These are phyloP conservation scores for Gastrophryne carolinensis DNA, from an alignment of 2,797 vertebrate species.

Conservation along the genomic window DNA sequence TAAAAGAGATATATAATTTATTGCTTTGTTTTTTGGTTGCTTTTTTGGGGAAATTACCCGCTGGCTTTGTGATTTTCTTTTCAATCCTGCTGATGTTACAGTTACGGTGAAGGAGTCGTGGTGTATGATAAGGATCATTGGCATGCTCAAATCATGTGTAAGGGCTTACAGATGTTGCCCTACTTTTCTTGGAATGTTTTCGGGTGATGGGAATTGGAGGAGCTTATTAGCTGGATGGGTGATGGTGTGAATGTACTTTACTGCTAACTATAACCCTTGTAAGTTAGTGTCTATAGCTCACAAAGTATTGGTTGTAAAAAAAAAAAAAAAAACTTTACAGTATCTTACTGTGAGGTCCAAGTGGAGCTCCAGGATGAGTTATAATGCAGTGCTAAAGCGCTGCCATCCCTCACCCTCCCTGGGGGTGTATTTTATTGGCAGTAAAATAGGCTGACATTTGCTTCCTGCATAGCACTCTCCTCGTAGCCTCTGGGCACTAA, in stretches of 20 bases:
- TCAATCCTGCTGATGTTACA: not conserved
- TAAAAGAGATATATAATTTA: not conserved
- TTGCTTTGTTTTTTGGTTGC: not conserved
- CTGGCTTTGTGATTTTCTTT: not conserved
- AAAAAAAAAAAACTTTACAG: not conserved
- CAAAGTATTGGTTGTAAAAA: not conserved
- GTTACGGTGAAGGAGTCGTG: not conserved
- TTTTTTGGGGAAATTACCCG: not conserved
- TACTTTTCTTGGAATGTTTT: not conserved
- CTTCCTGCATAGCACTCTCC: not conserved
- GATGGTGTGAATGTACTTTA: not conserved
- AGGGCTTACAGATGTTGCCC: conserved; percentile 29
- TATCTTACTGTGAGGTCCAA: conserved; percentile 2
- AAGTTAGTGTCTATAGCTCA: not conserved
- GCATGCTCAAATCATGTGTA: not conserved
- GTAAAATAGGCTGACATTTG: not conserved
- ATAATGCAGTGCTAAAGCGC: not conserved
- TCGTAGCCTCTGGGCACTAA: conserved; percentile 13
- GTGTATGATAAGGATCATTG: conserved; percentile 12
- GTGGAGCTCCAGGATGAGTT: not conserved
- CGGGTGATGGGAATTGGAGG: not conserved
- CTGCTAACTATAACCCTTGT: not conserved
- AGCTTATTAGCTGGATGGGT: not conserved
- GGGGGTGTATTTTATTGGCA: conserved; percentile 1
- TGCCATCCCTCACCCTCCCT: not conserved